Percentiles rank a stretch among this genome's conserved stretches.
Conservation (phyloP, 1,140 invertebrate genomes). For the Drosophila grimshawi region DNA sequence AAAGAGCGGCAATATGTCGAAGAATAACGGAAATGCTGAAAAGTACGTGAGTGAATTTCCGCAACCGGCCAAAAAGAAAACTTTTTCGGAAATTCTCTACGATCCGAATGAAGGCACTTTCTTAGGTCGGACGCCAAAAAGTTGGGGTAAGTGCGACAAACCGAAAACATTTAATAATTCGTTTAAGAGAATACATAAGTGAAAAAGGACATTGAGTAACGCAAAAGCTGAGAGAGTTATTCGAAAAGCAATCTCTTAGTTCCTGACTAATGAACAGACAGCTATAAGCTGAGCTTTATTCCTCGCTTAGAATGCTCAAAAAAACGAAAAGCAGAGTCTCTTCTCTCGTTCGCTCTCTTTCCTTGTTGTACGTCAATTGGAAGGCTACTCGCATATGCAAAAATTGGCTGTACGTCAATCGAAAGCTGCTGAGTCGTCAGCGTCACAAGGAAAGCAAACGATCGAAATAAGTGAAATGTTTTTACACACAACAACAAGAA, state of each 20-base stretch:
- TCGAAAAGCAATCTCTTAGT: neutral
- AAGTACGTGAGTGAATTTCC: slow-evolving; percentile 85
- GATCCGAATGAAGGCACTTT: slow-evolving; percentile 88
- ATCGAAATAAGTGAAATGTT: slow-evolving; percentile 16
- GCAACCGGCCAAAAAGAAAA: slow-evolving; percentile 85
- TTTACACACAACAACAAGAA: slow-evolving; percentile 4
- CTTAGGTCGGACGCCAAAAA: slow-evolving; percentile 89
- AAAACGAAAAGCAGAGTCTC: neutral
- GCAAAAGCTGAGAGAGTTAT: too few species aligned
- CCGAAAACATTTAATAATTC: neutral
- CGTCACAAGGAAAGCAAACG: slow-evolving; percentile 17
- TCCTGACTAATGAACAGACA: neutral
- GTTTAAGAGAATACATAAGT: neutral
- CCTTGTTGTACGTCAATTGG: neutral
- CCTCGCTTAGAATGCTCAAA: neutral
- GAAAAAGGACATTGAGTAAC: neutral
- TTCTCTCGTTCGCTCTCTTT: neutral
- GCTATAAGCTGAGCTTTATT: neutral
- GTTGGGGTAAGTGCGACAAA: slow-evolving; percentile 89
- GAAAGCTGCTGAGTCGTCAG: slow-evolving; percentile 18
- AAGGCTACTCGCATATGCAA: slow-evolving; percentile 1
- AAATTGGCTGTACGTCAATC: slow-evolving; percentile 13
- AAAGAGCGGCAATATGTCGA: slow-evolving; percentile 70
- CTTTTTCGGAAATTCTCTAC: slow-evolving; percentile 87
- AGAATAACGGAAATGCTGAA: slow-evolving; percentile 70